Conservation (phyloP, 2,888 invertebrate species). For the Philhelius pedissequus region DNA sequence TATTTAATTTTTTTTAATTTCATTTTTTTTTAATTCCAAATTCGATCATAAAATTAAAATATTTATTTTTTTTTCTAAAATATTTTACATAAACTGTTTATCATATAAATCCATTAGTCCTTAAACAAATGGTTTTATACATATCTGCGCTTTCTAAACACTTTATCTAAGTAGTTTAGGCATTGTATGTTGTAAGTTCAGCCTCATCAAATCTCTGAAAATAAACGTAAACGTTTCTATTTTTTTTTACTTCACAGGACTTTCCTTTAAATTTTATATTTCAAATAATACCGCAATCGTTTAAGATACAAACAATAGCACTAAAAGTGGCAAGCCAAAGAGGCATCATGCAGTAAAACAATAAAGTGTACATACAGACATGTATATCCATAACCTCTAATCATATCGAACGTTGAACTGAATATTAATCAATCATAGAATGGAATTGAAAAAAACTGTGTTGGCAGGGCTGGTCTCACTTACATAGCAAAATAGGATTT, state of each 20-base stretch:
- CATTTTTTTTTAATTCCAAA: too few relatives aligned
- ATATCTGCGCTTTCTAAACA: neutral
- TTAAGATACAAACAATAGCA: conserved; percentile 7
- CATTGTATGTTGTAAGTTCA: neutral
- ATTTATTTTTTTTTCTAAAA: too few relatives aligned
- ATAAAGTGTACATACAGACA: too few relatives aligned
- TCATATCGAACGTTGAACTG: conserved; percentile 38
- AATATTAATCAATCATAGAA: conserved; percentile 57
- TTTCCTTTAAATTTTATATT: conserved; percentile 2
- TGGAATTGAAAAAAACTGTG: conserved; percentile 13
- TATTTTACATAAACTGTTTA: neutral
- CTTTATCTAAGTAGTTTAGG: neutral
- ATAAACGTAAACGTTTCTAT: neutral
- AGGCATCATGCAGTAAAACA: conserved; percentile 5
- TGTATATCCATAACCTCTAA: conserved; percentile 45
- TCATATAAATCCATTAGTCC: conserved; percentile 47
- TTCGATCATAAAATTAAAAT: too few relatives aligned
- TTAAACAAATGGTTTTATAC: neutral
- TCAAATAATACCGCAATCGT: conserved; percentile 19
- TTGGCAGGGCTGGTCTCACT: too few relatives aligned
- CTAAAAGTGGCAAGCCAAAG: neutral
- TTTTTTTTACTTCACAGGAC: neutral
- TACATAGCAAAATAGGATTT: too few relatives aligned
- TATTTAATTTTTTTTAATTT: too few relatives aligned
- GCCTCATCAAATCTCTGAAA: neutral